Evolutionary conservation across 2,113 vertebrate genomes (phyloP).

Genomic region (Cheilinus undulatus): DNA sequence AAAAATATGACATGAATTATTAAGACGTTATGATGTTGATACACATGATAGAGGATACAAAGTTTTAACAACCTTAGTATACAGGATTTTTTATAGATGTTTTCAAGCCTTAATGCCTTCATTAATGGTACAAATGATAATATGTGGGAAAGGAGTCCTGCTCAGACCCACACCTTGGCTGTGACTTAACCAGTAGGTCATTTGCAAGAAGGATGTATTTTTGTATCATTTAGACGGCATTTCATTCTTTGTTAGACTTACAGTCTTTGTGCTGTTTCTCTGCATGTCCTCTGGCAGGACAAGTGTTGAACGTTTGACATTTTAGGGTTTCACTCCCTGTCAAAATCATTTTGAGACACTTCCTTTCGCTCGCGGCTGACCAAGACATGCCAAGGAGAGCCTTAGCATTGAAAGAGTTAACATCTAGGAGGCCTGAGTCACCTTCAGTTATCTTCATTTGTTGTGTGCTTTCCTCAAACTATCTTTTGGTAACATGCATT

Average conservation of each 20-base stretch:
- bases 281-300: slow-evolving; percentile 9
- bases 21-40: too few relatives aligned
- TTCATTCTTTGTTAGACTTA: neutral
- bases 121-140: too few relatives aligned
- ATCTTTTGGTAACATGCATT: too few relatives aligned
- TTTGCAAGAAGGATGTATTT: neutral
- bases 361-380: neutral
- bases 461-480: neutral
- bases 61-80: too few relatives aligned
- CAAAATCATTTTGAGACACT: slow-evolving; percentile 15
- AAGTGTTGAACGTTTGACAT: slow-evolving; percentile 39
- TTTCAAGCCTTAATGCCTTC: too few relatives aligned
- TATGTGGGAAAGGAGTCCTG: too few relatives aligned
- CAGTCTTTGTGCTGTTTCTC: slow-evolving; percentile 3
- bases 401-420: neutral
- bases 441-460: slow-evolving; percentile 3
- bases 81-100: too few relatives aligned
- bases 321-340: neutral
- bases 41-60: too few relatives aligned
- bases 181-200: too few relatives aligned
- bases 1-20: too few relatives aligned
- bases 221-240: too few relatives aligned
- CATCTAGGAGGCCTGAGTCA: neutral
- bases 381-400: neutral
- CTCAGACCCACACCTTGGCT: too few relatives aligned